These are phyloP conservation scores for Oreochromis aureus DNA, from an alignment of 2,113 vertebrate species.

Conservation along the genomic window DNA sequence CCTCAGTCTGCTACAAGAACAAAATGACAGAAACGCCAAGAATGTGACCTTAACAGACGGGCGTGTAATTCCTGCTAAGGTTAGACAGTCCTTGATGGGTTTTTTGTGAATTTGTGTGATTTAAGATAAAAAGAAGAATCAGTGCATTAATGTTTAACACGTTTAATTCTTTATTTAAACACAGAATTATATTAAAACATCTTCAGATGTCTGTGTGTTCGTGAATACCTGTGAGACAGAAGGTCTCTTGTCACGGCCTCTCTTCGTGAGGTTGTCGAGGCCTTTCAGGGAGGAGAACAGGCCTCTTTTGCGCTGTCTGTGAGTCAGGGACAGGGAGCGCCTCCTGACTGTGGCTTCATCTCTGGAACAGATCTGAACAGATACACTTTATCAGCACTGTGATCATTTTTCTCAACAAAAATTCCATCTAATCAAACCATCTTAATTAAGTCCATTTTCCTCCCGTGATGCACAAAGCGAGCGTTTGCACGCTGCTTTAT, in stretches of 20 bases:
- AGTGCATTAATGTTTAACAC: not conserved
- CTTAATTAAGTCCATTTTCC: conserved; percentile 20
- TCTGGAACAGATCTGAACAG: conserved; percentile 88
- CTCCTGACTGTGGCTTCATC: conserved; percentile 87
- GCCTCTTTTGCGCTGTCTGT: conserved; percentile 78
- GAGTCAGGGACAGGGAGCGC: conserved; percentile 83
- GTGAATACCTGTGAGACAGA: conserved; percentile 83
- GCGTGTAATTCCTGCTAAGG: not conserved
- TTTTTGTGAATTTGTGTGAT: not conserved
- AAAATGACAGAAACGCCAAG: not conserved
- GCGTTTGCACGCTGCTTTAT: not conserved
- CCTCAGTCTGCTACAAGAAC: not conserved
- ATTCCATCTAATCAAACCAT: conserved; percentile 14
- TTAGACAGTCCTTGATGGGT: not conserved
- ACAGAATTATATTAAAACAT: not conserved
- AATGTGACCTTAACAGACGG: not conserved
- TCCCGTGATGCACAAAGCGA: not conserved
- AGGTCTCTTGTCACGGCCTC: conserved; percentile 84
- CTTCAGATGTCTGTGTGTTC: not conserved
- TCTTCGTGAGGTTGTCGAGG: conserved; percentile 88
- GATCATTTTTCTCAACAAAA: not conserved
- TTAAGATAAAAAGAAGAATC: not conserved
- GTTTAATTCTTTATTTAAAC: not conserved
- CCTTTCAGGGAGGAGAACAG: conserved; percentile 94
- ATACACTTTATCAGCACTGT: conserved; percentile 12